Base-by-base conservation (phyloP, 2,797 vertebrate species). In the Lithobates sylvaticus region DNA sequence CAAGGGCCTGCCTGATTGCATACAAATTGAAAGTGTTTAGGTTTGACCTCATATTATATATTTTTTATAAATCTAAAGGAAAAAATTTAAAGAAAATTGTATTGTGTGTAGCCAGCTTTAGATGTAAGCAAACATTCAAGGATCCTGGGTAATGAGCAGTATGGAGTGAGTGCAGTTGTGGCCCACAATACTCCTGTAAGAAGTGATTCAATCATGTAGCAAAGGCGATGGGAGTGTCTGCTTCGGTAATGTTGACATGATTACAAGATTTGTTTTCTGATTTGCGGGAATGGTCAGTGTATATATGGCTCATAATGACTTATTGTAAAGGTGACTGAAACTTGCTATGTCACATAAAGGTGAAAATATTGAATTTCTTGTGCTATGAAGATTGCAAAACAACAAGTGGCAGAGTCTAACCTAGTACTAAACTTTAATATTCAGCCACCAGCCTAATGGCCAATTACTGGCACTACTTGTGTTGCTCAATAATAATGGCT, bases 381-480 rank as follows among this genome's bases (percentile, higher is more conserved):
- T 34, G 68, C 32, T 81, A 67, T 58, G 5, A 50, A 39, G 50
- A 58, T 72, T 58, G 47, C 67, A 39, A 72, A 81, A 81, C 18
- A 64, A 29, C 7, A 70, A 47, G 78, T 54, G 21, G n/a, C 42
- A 32, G 5, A 69, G 29, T n/a, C n/a, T n/a, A n/a, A 10, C 54
- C 9, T 54, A 42, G 10, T 50, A 23, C 50, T 80, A 54, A 10
- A 42, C 13, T n/a, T 44, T 3, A 50, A 44, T 10, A 29, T 36
- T 68, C 32, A 16, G 6, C 78, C 71, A 68, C 34, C 29, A 34
- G 27, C 32, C 18, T 71, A 47, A 32, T 69, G 78, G n/a, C 44
- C 67, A 71, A 34, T 54, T 54, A 69, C 29, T 23, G 21, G 67
- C 29, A 26, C 27, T 27, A 70, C 13, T 32, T 23, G 15, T 75